These are phyloP conservation scores for Globodera ellingtonae DNA, from an alignment of 1,140 invertebrate species.

Conservation along the genomic window DNA sequence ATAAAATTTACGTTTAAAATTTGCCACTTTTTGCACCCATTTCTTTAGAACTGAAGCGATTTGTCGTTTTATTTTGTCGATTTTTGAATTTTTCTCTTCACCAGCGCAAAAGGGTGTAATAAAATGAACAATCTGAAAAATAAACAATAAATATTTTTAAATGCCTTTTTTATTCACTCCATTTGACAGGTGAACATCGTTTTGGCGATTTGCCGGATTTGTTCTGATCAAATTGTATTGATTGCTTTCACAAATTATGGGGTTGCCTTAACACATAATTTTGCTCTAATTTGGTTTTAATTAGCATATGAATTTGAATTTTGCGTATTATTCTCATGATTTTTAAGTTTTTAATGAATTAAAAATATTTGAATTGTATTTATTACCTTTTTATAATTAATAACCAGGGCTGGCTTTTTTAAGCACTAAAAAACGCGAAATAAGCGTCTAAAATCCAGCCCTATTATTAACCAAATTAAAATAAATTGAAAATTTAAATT, in stretches of 20 bases:
- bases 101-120: background rate
- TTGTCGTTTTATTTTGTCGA: conserved; percentile 3
- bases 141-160: background rate
- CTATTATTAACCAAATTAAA: no score
- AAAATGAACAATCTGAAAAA: background rate
- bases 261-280: no score
- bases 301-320: no score
- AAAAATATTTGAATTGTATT: no score
- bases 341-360: no score
- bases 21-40: background rate
- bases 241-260: background rate
- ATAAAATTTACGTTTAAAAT: background rate
- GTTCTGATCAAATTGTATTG: background rate
- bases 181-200: background rate
- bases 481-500: no score
- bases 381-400: no score
- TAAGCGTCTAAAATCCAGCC: no score
- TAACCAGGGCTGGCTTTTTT: no score
- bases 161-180: background rate
- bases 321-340: no score
- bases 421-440: no score
- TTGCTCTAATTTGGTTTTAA: no score
- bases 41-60: background rate
- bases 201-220: background rate
- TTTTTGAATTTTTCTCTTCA: background rate